Conservation (phyloP, 2,888 invertebrate species). For the Drosophila nr. perissopoda region DNA sequence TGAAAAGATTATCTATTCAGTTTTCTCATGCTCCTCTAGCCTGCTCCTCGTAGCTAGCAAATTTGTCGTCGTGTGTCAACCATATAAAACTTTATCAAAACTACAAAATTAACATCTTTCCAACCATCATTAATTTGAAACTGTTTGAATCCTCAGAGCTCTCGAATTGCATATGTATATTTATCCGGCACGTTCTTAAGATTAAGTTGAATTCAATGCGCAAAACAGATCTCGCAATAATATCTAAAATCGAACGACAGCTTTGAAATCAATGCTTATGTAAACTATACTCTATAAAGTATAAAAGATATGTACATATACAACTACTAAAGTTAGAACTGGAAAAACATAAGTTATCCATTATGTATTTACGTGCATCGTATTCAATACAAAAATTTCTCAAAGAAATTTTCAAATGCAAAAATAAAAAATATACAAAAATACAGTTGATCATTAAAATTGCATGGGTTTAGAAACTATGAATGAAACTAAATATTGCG, state of each 20-base stretch:
- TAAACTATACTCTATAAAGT: constrained; percentile 33
- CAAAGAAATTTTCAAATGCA: constrained; percentile 48
- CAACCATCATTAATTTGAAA: not conserved
- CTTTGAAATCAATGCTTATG: constrained; percentile 41
- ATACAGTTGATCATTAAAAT: constrained; percentile 20
- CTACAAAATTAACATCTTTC: not conserved
- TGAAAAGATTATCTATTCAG: not conserved
- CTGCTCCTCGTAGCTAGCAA: not conserved
- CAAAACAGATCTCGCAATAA: constrained; percentile 71
- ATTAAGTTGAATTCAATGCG: constrained; percentile 50
- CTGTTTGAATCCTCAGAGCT: constrained; percentile 11
- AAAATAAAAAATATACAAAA: constrained; percentile 5
- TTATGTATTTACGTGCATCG: constrained; percentile 49
- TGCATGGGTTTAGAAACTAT: constrained; percentile 42
- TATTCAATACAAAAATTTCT: constrained; percentile 58
- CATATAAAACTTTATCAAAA: not conserved
- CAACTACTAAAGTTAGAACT: constrained; percentile 50
- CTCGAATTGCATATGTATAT: constrained; percentile 47
- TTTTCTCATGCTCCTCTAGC: not conserved
- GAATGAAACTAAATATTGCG: constrained; percentile 44
- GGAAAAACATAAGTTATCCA: constrained; percentile 26
- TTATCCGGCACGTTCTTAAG: constrained; percentile 5
- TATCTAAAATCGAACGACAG: constrained; percentile 41
- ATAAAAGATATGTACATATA: constrained; percentile 52
- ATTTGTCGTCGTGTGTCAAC: not conserved